Evolutionary conservation across 2,113 vertebrate genomes (phyloP), one percentile per base, ranked within the genome.

Genomic region (Anguilla japonica): DNA sequence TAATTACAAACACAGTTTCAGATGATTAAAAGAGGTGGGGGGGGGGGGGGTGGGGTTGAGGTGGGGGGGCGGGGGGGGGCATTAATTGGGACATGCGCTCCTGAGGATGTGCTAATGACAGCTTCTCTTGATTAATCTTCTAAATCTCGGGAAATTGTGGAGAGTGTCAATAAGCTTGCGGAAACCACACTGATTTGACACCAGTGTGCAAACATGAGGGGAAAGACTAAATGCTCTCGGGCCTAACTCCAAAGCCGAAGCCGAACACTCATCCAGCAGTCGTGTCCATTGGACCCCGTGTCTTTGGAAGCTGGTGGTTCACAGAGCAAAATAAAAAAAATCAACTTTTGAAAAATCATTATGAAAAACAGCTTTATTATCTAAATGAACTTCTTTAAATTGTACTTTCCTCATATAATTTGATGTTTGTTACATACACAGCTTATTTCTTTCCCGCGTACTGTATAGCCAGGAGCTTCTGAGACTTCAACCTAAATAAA

Each of bases 1-100:
- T 90, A 87, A 90, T 88, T 85, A 71, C 83, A 75, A 87, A 63
- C 9, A 16, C 87, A 60, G 57, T 78, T 80, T 85, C 18, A 81
- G 78, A 79, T 87, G 83, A 86, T 87, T 86, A 82, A 86, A 83
- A 53, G 83, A 79, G 79, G 29, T 43, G 81, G 78, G 39, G 63
- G 26, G 22, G 0, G 57, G 63, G 26, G 22, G 0, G 29, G 43
- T 34, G 80, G 56, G n/a, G n/a, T n/a, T n/a, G n/a, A n/a, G 81
- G 78, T 41, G 63, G 26, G 22, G 0, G 57, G 63, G 26, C 16
- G 0, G 57, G 43, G 39, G 80, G 56, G 81, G 41, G 81, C 26
- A n/a, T 88, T 83, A n/a, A 88, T 83, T 83, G 78, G 43, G 40
- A 40, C 81, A 83, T 26, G 8, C n/a, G 5, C 67, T 84, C 63